A percentile compares a stretch with the other conserved stretches of the same genome.
Conservation (phyloP, 2,888 invertebrate species). For the Drosophila incognita region DNA sequence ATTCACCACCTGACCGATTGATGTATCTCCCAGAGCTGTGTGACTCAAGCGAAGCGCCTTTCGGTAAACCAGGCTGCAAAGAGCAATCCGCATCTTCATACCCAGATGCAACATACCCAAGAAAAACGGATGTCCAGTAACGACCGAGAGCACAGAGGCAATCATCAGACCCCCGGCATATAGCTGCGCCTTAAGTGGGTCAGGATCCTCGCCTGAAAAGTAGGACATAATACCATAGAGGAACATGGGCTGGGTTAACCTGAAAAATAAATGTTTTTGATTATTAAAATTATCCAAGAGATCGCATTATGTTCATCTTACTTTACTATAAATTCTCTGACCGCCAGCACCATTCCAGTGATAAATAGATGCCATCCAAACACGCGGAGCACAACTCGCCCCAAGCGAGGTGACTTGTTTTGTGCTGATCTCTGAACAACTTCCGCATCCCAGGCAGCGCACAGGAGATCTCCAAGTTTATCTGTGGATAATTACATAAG, state of each 20-base stretch:
- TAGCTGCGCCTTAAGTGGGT: constrained; percentile 88
- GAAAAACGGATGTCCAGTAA: constrained; percentile 94
- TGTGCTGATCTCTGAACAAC: constrained; percentile 39
- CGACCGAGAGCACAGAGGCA: constrained; percentile 90
- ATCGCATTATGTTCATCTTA: constrained; percentile 31
- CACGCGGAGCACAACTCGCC: constrained; percentile 33
- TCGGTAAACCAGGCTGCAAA: constrained; percentile 89
- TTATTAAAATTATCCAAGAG: neutral
- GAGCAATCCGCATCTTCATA: constrained; percentile 89
- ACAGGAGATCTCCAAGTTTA: constrained; percentile 48
- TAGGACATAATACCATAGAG: constrained; percentile 88
- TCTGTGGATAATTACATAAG: constrained; percentile 16
- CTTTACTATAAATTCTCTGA: constrained; percentile 87
- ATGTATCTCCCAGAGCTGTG: constrained; percentile 90
- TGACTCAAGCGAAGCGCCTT: constrained; percentile 89
- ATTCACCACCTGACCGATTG: constrained; percentile 92
- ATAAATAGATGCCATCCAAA: constrained; percentile 86
- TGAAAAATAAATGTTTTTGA: constrained; percentile 69
- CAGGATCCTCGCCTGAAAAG: constrained; percentile 83
- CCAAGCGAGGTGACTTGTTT: constrained; percentile 43
- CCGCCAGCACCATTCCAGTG: constrained; percentile 87
- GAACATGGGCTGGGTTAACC: constrained; percentile 88
- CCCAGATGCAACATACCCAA: constrained; percentile 89
- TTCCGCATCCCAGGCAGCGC: constrained; percentile 52
- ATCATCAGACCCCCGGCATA: constrained; percentile 90